phyloP scores from a whole-genome alignment of 2,113 vertebrate genomes.

The Lasiurus cinereus region DNA sequence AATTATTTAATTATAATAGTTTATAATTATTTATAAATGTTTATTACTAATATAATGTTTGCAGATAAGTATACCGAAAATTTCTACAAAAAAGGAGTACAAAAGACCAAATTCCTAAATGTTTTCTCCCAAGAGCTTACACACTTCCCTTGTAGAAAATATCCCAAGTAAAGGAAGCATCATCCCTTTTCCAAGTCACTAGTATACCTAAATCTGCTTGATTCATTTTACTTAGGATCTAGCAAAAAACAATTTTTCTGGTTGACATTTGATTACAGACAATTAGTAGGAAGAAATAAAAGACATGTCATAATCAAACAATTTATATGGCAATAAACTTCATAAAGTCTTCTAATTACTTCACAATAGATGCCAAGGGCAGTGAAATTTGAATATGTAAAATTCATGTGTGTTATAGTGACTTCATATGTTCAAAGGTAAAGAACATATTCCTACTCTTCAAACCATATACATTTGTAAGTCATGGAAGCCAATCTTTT shows the following conservation, averaged over 20 bases:
- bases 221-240: conserved; percentile 33
- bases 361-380: conserved; percentile 7
- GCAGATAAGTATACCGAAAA: conserved; percentile 10
- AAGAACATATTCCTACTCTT: neutral
- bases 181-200: neutral
- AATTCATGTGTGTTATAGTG: conserved; percentile 31
- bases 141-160: neutral
- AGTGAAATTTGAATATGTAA: conserved; percentile 53
- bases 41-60: conserved; percentile 20
- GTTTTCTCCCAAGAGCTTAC: neutral
- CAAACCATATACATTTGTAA: conserved; percentile 16
- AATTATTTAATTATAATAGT: conserved; percentile 34
- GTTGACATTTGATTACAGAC: neutral
- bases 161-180: neutral
- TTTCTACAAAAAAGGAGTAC: conserved; percentile 30
- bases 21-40: neutral
- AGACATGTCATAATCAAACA: conserved; percentile 26
- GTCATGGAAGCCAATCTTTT: neutral
- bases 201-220: neutral
- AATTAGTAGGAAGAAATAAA: conserved; percentile 8
- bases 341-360: neutral
- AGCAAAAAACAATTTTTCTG: conserved; percentile 39
- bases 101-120: conserved; percentile 30
- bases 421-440: conserved; percentile 33
- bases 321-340: conserved; percentile 36